A percentile compares a stretch with the other conserved stretches of the same genome.
phyloP scores from a whole-genome alignment of 1,140 invertebrate genomes.

The Drosophila novamexicana region DNA sequence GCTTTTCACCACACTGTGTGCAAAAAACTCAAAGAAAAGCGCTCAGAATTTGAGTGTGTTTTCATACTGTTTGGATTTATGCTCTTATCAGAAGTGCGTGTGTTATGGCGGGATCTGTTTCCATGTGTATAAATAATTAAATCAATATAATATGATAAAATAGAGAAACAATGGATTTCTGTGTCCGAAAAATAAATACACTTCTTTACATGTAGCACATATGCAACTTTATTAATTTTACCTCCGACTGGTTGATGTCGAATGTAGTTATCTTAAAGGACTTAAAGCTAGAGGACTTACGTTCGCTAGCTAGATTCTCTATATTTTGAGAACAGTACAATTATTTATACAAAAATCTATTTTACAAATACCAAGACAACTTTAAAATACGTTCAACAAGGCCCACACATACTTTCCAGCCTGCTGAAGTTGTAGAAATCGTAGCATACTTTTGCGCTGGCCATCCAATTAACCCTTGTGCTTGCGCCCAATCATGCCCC shows the following conservation, averaged over 20 bases:
- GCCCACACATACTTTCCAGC: constrained; percentile 43
- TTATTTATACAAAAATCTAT: too few relatives aligned
- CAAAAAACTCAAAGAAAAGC: background rate
- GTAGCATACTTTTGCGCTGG: constrained; percentile 44
- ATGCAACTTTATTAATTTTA: too few relatives aligned
- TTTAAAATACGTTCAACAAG: too few relatives aligned
- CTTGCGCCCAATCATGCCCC: constrained; percentile 13
- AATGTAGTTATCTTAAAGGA: too few relatives aligned
- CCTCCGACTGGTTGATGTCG: too few relatives aligned
- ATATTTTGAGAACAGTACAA: too few relatives aligned
- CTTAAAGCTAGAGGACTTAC: too few relatives aligned
- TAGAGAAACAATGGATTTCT: too few relatives aligned
- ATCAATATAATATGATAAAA: too few relatives aligned
- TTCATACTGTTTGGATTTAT: constrained; percentile 12
- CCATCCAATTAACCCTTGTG: constrained; percentile 46
- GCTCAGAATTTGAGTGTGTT: constrained; percentile 8
- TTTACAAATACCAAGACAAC: too few relatives aligned
- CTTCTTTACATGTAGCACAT: too few relatives aligned
- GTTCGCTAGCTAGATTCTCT: too few relatives aligned
- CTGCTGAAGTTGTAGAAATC: background rate
- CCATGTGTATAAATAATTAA: background rate
- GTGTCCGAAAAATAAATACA: background rate
- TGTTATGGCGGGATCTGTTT: constrained; percentile 8
- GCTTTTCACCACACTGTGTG: constrained; percentile 15
- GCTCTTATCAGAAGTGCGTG: constrained; percentile 36